These are phyloP conservation scores for Ceyx cyanopectus DNA, from an alignment of 2,113 vertebrate species.

Conservation along the genomic window DNA sequence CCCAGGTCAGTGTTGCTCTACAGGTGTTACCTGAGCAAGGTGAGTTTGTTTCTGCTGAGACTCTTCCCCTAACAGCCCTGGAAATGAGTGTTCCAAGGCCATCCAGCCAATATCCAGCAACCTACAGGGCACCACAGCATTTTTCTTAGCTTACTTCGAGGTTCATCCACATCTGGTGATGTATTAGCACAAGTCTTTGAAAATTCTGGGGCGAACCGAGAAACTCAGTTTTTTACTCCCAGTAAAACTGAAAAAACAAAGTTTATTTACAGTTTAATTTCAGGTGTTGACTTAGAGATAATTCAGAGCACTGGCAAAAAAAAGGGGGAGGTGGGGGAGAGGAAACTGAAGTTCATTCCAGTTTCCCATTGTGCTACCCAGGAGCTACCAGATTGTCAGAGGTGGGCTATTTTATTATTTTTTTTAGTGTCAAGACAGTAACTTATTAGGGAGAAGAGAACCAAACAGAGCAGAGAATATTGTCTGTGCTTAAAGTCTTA, in stretches of 20 bases:
- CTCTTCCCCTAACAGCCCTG: not conserved
- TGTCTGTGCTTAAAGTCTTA: no score
- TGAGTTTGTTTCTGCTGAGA: not conserved
- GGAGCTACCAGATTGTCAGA: not conserved
- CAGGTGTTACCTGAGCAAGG: not conserved
- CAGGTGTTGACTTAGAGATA: not conserved
- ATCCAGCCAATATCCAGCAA: not conserved
- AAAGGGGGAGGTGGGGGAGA: rapidly evolving
- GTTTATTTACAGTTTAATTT: not conserved
- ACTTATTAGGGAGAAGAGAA: not conserved
- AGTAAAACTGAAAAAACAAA: not conserved
- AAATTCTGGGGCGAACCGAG: not conserved
- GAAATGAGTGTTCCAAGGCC: not conserved
- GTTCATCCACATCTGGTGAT: not conserved
- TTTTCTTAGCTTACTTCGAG: not conserved
- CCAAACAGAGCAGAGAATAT: not conserved
- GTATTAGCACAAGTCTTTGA: not conserved
- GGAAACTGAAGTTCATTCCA: not conserved
- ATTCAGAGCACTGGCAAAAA: not conserved
- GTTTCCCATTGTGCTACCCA: not conserved
- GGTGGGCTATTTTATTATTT: no score
- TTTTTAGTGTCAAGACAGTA: not conserved
- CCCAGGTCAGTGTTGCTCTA: not conserved
- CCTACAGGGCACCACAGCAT: not conserved
- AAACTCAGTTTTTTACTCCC: not conserved